Evolutionary conservation across 2,888 invertebrate species (phyloP).

Genomic region (Orthosia cruda): DNA sequence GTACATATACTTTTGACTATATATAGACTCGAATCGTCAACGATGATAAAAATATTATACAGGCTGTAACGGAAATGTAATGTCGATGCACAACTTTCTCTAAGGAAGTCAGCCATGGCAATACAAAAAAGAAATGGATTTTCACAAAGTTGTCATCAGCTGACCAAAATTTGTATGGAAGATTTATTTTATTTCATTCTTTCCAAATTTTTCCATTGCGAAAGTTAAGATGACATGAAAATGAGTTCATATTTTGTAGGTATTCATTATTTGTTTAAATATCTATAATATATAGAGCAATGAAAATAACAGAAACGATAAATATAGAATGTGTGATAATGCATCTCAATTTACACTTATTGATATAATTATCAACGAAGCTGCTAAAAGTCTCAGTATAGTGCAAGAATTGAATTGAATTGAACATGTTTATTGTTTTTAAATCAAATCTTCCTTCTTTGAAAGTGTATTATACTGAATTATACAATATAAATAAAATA

Average conservation of each 20-base stretch:
- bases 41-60: neutral
- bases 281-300: slow-evolving; percentile 3
- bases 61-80: too few species aligned
- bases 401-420: neutral
- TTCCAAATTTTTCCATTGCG: neutral
- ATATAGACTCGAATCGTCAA: slow-evolving; percentile 14
- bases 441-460: neutral
- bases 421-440: neutral
- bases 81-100: too few species aligned
- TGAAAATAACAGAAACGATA: slow-evolving; percentile 15
- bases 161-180: too few species aligned
- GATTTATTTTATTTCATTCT: too few species aligned
- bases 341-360: slow-evolving; percentile 9
- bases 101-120: too few species aligned
- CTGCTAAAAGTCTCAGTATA: neutral
- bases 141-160: too few species aligned
- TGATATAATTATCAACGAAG: slow-evolving; percentile 15
- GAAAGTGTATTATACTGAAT: neutral
- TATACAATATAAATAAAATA: neutral
- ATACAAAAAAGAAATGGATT: neutral
- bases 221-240: neutral
- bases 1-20: too few species aligned
- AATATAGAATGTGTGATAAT: slow-evolving; percentile 27
- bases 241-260: too few species aligned
- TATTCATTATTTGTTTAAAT: neutral